Percentiles rank a stretch among this genome's conserved stretches.
These are phyloP conservation scores for Phallusia fumigata DNA, from an alignment of 23 tunicate species.

Conservation along the genomic window DNA sequence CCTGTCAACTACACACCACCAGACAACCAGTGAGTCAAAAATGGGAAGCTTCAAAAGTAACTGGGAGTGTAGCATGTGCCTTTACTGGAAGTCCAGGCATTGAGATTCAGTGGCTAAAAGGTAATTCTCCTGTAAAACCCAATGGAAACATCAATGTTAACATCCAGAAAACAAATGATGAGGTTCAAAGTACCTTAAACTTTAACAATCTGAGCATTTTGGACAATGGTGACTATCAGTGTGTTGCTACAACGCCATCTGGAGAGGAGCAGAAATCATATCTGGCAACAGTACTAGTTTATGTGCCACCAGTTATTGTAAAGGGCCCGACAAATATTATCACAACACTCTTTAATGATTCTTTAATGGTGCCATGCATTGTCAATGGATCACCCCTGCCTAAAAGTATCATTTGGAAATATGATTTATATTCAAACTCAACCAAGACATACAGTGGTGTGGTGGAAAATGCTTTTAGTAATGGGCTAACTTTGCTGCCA, in stretches of 20 bases:
- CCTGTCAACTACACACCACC: neutral
- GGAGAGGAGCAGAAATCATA: neutral
- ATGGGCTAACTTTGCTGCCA: neutral
- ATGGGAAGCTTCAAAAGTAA: neutral
- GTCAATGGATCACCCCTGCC: neutral
- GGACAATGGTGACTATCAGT: neutral
- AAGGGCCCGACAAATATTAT: neutral
- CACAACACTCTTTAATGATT: neutral
- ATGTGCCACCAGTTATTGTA: neutral
- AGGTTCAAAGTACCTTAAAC: neutral
- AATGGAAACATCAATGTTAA: neutral
- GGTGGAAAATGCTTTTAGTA: neutral
- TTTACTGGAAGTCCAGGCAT: neutral
- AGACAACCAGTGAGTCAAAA: neutral
- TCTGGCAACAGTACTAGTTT: neutral
- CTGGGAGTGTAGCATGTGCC: neutral
- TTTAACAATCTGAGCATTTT: neutral
- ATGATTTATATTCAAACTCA: neutral
- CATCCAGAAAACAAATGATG: neutral
- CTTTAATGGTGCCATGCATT: neutral
- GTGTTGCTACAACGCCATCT: neutral
- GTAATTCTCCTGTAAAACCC: neutral
- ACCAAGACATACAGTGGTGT: neutral
- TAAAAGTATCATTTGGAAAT: neutral
- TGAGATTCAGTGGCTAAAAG: slow-evolving; percentile 1